phyloP scores from a whole-genome alignment of 2,888 invertebrate genomes.

The Strigamia maritima region DNA sequence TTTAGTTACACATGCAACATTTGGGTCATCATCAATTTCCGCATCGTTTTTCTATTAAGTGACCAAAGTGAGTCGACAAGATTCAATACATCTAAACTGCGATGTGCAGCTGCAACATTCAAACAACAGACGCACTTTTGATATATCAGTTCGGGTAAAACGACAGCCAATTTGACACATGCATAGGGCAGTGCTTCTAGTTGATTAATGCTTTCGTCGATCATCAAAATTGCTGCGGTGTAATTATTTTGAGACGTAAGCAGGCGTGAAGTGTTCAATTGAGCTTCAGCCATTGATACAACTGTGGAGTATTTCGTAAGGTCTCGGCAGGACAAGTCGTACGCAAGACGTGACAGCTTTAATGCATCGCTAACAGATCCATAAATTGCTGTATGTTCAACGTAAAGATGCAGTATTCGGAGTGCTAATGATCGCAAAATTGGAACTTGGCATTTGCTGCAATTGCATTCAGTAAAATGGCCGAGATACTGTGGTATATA shows the following conservation, averaged over 20 bases:
- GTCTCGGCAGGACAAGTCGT: not conserved
- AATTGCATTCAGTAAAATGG: not conserved
- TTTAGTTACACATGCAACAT: not conserved
- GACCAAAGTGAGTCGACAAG: not conserved
- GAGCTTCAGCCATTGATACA: not conserved
- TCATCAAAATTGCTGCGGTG: not conserved
- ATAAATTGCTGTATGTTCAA: not conserved
- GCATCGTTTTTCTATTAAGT: not conserved
- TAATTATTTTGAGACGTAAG: not conserved
- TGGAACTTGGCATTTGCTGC: not conserved
- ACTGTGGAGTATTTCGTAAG: not conserved
- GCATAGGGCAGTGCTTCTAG: not conserved
- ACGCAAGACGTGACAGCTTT: not conserved
- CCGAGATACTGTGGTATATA: not conserved
- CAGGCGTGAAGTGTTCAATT: not conserved
- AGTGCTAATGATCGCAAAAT: not conserved
- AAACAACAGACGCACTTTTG: not conserved
- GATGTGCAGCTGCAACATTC: not conserved
- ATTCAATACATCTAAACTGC: not conserved
- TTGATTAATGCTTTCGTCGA: not conserved
- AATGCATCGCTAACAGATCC: not conserved
- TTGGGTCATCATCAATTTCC: not conserved
- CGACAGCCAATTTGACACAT: not conserved
- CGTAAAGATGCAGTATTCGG: not conserved
- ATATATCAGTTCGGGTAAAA: not conserved